Percentiles rank a stretch among this genome's conserved stretches.
phyloP scores from a whole-genome alignment of 2,888 invertebrate genomes.

The Dione vanillae region DNA sequence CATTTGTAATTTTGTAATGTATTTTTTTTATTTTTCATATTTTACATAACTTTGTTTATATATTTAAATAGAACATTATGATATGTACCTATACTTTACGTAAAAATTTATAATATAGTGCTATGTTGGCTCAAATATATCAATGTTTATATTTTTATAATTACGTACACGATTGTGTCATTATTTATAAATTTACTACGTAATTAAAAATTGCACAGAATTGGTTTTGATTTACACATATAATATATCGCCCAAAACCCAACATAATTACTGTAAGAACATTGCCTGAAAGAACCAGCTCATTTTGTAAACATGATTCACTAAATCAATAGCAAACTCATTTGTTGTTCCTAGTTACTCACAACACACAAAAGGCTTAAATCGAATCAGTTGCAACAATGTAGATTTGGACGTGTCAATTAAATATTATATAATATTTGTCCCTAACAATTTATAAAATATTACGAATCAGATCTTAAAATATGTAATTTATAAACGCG shows the following conservation, averaged over 20 bases:
- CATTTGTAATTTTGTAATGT: no score
- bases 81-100: no score
- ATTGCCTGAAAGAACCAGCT: slow-evolving; percentile 6
- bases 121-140: neutral
- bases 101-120: no score
- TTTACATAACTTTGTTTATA: no score
- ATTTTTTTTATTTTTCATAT: no score
- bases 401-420: neutral
- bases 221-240: neutral
- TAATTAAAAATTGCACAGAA: neutral
- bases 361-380: slow-evolving; percentile 8
- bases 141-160: neutral
- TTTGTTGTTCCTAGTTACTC: slow-evolving; percentile 24
- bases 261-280: neutral
- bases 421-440: neutral
- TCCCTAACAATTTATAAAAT: neutral
- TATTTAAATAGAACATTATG: no score
- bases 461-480: neutral
- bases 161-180: neutral
- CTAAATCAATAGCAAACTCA: slow-evolving; percentile 30
- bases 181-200: neutral
- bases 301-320: slow-evolving; percentile 33
- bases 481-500: neutral
- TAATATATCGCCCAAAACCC: neutral
- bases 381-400: neutral